These are phyloP conservation scores for Watsonalla binaria DNA, from an alignment of 2,888 invertebrate species.

Conservation along the genomic window DNA sequence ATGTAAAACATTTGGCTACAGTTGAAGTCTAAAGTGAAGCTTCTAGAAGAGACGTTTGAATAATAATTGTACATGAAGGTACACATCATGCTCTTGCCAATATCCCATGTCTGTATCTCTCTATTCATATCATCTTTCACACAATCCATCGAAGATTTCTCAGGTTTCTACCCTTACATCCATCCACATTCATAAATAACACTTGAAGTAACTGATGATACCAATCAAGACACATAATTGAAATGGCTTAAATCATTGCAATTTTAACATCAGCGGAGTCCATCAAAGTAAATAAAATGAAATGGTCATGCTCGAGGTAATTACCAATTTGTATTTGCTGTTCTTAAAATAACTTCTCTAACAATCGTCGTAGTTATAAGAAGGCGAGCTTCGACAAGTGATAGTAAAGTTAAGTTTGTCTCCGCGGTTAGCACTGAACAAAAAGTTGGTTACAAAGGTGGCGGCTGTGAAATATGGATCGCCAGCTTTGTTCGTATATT, in stretches of 20 bases:
- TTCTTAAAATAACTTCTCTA: neutral
- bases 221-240: conserved; percentile 8
- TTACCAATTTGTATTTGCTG: conserved; percentile 12
- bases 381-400: conserved; percentile 2
- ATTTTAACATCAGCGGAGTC: conserved; percentile 2
- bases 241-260: conserved; percentile 14
- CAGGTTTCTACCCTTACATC: no score
- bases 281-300: conserved; percentile 29
- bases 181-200: neutral
- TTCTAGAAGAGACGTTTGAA: no score
- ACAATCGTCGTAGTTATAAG: conserved; percentile 2
- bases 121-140: no score
- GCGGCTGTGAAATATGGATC: conserved; percentile 28
- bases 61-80: no score
- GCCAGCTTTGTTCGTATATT: conserved; percentile 7
- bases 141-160: no score
- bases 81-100: no score
- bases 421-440: conserved; percentile 19
- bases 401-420: conserved; percentile 12
- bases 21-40: no score
- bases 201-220: neutral
- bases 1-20: no score
- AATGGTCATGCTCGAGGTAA: conserved; percentile 28
- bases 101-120: no score
- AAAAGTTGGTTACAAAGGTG: conserved; percentile 17